Conservation (phyloP, 2,888 invertebrate genomes). For the Patella caerulea region DNA sequence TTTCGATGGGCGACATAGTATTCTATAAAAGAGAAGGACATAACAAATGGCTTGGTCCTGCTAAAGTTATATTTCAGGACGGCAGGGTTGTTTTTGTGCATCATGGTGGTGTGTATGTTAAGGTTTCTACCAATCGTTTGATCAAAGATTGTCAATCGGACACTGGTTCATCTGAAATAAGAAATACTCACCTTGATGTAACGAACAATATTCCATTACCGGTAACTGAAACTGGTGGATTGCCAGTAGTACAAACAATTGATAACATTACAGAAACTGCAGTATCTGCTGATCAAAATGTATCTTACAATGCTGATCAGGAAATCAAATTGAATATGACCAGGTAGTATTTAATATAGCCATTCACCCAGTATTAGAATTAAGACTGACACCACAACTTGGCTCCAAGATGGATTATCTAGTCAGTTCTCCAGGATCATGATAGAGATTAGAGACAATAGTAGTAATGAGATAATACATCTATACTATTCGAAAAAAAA, state of each 20-base stretch:
- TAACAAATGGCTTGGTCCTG: background rate
- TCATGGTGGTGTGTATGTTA: background rate
- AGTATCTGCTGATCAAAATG: no score
- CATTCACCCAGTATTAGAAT: no score
- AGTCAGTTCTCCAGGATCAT: no score
- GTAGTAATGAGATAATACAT: no score
- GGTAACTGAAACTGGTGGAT: background rate
- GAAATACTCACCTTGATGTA: no score
- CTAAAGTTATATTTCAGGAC: background rate
- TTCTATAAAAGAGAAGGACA: slow-evolving; percentile 2
- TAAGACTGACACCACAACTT: no score
- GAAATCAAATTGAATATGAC: slow-evolving; percentile 6
- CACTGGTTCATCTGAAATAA: no score
- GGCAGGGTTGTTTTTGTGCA: background rate
- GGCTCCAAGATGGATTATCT: no score
- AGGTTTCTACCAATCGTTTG: background rate
- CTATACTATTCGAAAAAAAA: no score
- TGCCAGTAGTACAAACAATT: background rate
- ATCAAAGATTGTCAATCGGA: background rate
- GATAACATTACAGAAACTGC: background rate
- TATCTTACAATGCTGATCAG: background rate
- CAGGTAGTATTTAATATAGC: no score
- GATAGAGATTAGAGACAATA: no score
- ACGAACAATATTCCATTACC: no score
- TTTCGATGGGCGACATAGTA: background rate